A percentile compares a stretch with the other conserved stretches of the same genome.
Conservation (phyloP, 2,113 vertebrate species). For the Caracal caracal region DNA sequence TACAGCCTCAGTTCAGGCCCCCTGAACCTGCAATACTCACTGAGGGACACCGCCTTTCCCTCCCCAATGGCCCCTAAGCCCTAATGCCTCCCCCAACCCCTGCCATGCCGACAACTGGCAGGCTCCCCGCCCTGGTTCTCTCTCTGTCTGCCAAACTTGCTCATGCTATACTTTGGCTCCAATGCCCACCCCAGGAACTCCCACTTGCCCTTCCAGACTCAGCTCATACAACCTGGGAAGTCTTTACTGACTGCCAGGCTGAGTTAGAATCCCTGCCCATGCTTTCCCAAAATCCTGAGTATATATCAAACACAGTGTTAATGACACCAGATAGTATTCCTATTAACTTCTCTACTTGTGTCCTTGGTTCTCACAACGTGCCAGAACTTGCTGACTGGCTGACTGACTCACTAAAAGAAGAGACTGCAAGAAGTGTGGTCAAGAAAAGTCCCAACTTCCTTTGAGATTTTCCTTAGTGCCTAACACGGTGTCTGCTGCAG, state of each 20-base stretch:
- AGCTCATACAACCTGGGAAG: neutral
- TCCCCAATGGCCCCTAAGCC: neutral
- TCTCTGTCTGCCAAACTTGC: neutral
- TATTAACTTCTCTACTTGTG: neutral
- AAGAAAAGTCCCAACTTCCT: neutral
- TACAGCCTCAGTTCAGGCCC: neutral
- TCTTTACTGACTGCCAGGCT: neutral
- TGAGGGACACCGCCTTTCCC: neutral
- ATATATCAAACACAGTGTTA: neutral
- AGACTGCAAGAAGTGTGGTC: neutral
- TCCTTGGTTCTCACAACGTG: neutral
- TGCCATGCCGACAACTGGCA: neutral
- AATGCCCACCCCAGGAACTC: neutral
- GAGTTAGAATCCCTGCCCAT: neutral
- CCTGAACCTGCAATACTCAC: neutral
- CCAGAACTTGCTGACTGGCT: neutral
- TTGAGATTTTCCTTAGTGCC: neutral
- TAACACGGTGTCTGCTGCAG: neutral
- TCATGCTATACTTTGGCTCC: neutral
- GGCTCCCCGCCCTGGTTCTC: neutral
- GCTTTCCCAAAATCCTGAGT: neutral
- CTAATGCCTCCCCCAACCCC: neutral
- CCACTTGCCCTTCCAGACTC: neutral
- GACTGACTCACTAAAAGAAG: neutral
- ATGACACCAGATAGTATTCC: neutral